A percentile compares a stretch with the other conserved stretches of the same genome.
Conservation (phyloP, 2,113 vertebrate genomes). For the Orycteropus afer region DNA sequence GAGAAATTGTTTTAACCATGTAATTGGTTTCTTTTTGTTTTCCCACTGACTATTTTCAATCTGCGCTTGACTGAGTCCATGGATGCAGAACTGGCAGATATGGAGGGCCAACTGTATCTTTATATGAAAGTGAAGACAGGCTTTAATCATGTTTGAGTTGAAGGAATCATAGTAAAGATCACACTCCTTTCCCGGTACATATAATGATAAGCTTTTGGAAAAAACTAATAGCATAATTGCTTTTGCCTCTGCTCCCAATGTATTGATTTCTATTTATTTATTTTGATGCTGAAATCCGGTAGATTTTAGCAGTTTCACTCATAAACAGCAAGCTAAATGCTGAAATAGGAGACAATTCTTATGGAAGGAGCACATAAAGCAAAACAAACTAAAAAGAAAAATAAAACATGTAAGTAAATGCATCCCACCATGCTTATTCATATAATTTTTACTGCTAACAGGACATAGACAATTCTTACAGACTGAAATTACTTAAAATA, state of each 20-base stretch:
- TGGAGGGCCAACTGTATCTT: not conserved
- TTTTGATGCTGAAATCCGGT: no score
- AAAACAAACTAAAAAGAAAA: constrained; percentile 49
- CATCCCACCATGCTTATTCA: constrained; percentile 5
- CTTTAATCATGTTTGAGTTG: not conserved
- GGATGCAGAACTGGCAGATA: not conserved
- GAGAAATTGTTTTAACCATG: no score
- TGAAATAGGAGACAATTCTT: not conserved
- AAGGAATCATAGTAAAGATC: not conserved
- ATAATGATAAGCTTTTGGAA: constrained; percentile 27
- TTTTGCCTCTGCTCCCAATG: not conserved
- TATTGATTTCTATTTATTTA: not conserved
- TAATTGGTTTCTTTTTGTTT: no score
- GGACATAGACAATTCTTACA: not conserved
- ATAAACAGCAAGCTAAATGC: not conserved
- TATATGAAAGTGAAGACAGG: not conserved
- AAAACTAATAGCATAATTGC: not conserved
- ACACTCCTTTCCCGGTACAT: not conserved
- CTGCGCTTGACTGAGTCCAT: not conserved
- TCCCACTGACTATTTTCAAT: not conserved
- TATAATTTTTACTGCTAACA: constrained; percentile 12
- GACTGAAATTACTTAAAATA: constrained; percentile 24
- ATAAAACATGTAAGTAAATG: not conserved
- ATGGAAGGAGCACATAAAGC: constrained; percentile 11
- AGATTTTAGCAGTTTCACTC: not conserved